Evolutionary conservation across 2,888 invertebrate genomes (phyloP).

Genomic region (Drosophila koepferae): DNA sequence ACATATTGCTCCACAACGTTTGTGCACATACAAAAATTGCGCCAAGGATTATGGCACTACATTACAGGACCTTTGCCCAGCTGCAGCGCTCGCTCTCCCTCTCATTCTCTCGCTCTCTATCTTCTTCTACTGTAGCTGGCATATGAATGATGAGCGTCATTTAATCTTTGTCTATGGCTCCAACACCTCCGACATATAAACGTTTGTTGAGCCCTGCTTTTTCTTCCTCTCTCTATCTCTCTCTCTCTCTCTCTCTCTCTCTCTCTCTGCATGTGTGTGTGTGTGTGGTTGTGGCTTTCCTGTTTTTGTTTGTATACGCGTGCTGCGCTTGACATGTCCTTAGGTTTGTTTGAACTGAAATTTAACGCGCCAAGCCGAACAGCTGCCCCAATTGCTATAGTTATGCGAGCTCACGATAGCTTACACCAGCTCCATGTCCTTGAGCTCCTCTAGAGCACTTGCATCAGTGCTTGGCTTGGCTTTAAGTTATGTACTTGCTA

Average conservation of each 20-base stretch:
- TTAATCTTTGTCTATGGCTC: constrained; percentile 79
- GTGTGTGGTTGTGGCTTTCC: constrained; percentile 35
- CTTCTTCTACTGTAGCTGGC: constrained; percentile 39
- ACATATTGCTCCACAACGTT: constrained; percentile 74
- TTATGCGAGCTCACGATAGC: constrained; percentile 48
- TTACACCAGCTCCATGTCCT: constrained; percentile 21
- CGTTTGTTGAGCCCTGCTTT: constrained; percentile 42
- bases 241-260: neutral
- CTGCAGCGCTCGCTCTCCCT: constrained; percentile 1
- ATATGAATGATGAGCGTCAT: constrained; percentile 80
- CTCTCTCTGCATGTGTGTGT: neutral
- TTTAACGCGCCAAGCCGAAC: constrained; percentile 56
- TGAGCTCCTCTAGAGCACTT: constrained; percentile 31
- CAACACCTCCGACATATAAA: constrained; percentile 66
- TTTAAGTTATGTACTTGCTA: constrained; percentile 75
- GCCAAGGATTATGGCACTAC: constrained; percentile 79
- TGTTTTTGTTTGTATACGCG: constrained; percentile 62
- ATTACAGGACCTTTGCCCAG: constrained; percentile 60
- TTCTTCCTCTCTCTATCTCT: neutral
- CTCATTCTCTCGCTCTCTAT: neutral
- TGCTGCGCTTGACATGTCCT: constrained; percentile 77
- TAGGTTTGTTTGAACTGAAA: constrained; percentile 75
- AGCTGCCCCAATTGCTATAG: constrained; percentile 55
- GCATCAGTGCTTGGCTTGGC: constrained; percentile 43
- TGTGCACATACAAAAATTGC: constrained; percentile 70